Conservation (phyloP, 2,888 invertebrate genomes). For the Eilema sororculum region DNA sequence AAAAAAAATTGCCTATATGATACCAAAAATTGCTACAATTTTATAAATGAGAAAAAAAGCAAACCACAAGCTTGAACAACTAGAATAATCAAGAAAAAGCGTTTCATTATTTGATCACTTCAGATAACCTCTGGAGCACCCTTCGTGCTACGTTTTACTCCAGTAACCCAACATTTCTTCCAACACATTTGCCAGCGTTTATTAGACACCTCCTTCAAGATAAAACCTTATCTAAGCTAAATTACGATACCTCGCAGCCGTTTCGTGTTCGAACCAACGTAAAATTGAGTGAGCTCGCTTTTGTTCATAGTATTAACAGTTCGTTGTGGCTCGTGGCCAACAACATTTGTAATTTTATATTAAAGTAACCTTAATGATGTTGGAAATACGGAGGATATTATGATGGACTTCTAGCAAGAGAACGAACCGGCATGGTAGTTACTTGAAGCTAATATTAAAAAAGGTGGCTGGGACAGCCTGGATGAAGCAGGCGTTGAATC, state of each 20-base stretch:
- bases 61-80: not conserved
- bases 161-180: slow-evolving; percentile 34
- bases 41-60: not conserved
- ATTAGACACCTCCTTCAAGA: slow-evolving; percentile 34
- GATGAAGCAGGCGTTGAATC: too few relatives aligned
- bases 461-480: too few relatives aligned
- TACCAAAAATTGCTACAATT: not conserved
- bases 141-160: slow-evolving; percentile 18
- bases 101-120: not conserved
- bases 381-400: too few relatives aligned
- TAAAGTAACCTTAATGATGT: too few relatives aligned
- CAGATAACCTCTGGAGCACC: not conserved
- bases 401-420: too few relatives aligned
- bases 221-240: slow-evolving; percentile 20
- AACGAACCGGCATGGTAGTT: too few relatives aligned
- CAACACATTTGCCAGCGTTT: slow-evolving; percentile 29
- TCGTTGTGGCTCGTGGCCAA: not conserved
- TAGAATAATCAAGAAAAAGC: not conserved
- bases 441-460: too few relatives aligned
- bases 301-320: not conserved
- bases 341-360: not conserved
- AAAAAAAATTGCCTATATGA: too few relatives aligned
- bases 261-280: slow-evolving; percentile 8
- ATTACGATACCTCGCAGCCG: slow-evolving; percentile 16
- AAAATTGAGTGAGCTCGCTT: slow-evolving; percentile 7